Conservation (phyloP, 2,888 invertebrate genomes). For the Parnassius smintheus region DNA sequence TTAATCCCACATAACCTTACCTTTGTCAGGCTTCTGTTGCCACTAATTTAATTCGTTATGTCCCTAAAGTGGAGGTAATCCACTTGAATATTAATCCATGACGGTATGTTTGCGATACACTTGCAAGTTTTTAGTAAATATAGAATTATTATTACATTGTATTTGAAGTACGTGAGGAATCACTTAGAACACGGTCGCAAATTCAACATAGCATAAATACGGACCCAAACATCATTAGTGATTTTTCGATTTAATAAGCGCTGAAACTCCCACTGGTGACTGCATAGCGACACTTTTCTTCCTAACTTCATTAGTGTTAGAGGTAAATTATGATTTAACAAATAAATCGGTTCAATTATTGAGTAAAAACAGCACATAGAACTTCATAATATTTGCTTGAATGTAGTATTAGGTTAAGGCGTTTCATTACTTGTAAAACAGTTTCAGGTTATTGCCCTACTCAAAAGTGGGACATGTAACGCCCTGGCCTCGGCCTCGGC, state of each 20-base stretch:
- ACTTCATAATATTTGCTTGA: too few relatives aligned
- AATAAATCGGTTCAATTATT: too few relatives aligned
- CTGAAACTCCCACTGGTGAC: not conserved
- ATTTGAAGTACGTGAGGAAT: slow-evolving; percentile 1
- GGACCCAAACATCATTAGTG: slow-evolving; percentile 18
- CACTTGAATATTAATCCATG: not conserved
- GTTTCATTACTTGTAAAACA: not conserved
- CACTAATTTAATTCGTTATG: too few relatives aligned
- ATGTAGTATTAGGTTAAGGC: too few relatives aligned
- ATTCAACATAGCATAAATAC: slow-evolving; percentile 8
- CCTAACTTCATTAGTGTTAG: not conserved
- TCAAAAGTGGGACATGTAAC: not conserved
- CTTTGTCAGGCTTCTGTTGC: too few relatives aligned
- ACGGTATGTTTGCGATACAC: not conserved
- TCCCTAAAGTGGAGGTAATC: too few relatives aligned
- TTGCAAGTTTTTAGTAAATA: too few relatives aligned
- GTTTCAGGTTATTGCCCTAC: not conserved
- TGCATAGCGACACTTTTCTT: too few relatives aligned
- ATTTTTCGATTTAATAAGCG: slow-evolving; percentile 14
- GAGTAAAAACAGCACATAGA: too few relatives aligned
- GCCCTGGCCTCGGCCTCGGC: not conserved
- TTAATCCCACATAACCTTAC: too few relatives aligned
- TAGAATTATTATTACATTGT: not conserved
- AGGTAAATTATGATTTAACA: not conserved
- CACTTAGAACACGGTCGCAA: slow-evolving; percentile 15